phyloP scores from a whole-genome alignment of 1,140 invertebrate genomes.

The Cydia fagiglandana region DNA sequence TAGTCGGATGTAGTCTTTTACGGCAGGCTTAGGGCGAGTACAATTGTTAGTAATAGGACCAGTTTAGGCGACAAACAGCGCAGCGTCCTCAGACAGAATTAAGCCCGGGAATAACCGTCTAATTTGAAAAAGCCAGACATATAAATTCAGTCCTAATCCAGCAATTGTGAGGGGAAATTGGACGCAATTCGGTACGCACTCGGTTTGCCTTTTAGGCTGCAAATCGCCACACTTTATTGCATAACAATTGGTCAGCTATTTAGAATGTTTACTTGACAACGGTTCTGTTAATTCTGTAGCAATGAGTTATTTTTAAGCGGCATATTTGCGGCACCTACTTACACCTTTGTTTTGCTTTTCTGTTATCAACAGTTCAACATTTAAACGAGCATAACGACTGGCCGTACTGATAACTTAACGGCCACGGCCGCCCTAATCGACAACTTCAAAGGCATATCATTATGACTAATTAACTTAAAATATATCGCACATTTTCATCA shows the following conservation, averaged over 20 bases:
- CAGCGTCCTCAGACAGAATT: conserved; percentile 61
- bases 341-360: not conserved
- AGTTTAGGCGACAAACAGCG: conserved; percentile 45
- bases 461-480: conserved; percentile 22
- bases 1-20: conserved; percentile 26
- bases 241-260: conserved; percentile 49
- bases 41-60: conserved; percentile 34
- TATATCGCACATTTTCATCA: conserved; percentile 7
- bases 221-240: conserved; percentile 58
- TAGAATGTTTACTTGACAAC: conserved; percentile 13
- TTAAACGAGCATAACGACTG: conserved; percentile 16
- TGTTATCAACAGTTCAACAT: conserved; percentile 11
- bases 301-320: not conserved
- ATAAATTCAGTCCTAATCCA: conserved; percentile 75
- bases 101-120: conserved; percentile 58
- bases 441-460: conserved; percentile 9
- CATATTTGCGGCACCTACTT: not conserved
- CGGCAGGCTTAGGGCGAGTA: conserved; percentile 18
- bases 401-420: conserved; percentile 13
- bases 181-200: conserved; percentile 66
- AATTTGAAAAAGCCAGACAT: conserved; percentile 77
- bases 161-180: conserved; percentile 71
- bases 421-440: conserved; percentile 14
- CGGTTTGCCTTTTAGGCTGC: conserved; percentile 57
- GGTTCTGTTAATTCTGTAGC: not conserved